Base-by-base conservation (phyloP, 23 tunicate species). In the Styela plicata region DNA sequence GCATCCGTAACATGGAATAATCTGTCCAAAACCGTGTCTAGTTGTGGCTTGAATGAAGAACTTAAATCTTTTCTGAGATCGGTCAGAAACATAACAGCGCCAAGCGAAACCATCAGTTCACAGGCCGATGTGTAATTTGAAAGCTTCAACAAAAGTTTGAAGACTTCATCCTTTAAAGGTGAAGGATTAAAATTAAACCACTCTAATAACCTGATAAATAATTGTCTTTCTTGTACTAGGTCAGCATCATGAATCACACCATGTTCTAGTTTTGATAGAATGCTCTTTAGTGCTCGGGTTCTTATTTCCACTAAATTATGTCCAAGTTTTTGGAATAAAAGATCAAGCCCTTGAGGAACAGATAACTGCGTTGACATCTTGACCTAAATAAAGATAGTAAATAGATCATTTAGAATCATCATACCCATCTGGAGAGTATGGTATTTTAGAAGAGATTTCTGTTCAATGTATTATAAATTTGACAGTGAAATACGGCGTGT, bases 141-240 rank as follows among this genome's bases (percentile, higher is more conserved):
- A 35, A 93, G 78, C 33, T 89, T 82, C 64, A 26, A 34, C 35
- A 93, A 68, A 18, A 93, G 73, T 71, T 85, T 70, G 34, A 93
- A 69, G n/a, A 93, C 89, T 23, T 74, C 66, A 37, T 85, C 84
- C 63, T 80, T 83, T 67, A 84, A 85, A 10, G 98, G 98, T 21
- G 89, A 36, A 17, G 93, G 76, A 16, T 88, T 35, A 80, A 88
- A 93, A 70, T 93, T 93, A 63, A 93, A 93, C 98, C 98, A 93
- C 82, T 93, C 93, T 65, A 93, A 71, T 22, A 93, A 70, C 3
- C 89, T 81, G 64, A 93, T 81, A 80, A 93, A 52, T 2, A 93
- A 70, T 27, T 88, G 85, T 27, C 79, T 81, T 74, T 93, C 98
- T 80, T 88, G 98, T 34, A 88, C 93, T 23, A 93, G 74, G 74